Evolutionary conservation across 2,888 invertebrate genomes (phyloP).

Genomic region (Eutolmus rufibarbis): DNA sequence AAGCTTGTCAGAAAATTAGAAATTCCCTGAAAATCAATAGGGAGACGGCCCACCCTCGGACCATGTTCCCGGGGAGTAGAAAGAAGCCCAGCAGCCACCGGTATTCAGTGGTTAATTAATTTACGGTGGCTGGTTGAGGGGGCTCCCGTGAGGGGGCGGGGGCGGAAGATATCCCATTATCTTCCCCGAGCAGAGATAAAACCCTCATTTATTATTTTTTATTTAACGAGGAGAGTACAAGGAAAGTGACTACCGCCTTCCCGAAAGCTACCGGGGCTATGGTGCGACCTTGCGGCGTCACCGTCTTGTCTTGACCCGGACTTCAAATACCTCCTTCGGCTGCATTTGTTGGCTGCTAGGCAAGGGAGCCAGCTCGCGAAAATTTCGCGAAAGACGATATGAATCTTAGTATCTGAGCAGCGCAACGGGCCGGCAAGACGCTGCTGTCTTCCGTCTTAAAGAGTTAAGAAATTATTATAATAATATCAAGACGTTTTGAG

Average conservation of each 20-base stretch:
- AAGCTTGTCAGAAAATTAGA: not conserved
- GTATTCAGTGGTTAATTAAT: not conserved
- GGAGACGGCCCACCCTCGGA: not conserved
- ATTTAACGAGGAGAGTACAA: not conserved
- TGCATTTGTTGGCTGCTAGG: not conserved
- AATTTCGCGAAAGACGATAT: not conserved
- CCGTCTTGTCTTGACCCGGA: not conserved
- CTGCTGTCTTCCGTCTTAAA: not conserved
- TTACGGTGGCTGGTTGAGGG: not conserved
- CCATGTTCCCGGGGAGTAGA: not conserved
- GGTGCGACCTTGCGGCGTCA: not conserved
- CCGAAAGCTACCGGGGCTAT: not conserved
- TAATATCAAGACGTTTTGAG: not conserved
- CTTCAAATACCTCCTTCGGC: not conserved
- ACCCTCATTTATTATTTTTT: slow-evolving; percentile 14
- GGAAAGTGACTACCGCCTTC: not conserved
- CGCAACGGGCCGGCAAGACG: not conserved
- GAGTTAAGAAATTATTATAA: too few relatives aligned
- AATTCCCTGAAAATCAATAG: not conserved
- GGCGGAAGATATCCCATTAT: not conserved
- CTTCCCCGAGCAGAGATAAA: slow-evolving; percentile 3
- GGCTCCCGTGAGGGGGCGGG: not conserved
- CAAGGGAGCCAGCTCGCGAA: not conserved
- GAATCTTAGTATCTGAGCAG: not conserved
- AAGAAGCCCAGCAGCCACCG: not conserved